Evolutionary conservation across 2,797 vertebrate species (phyloP).

Genomic region (Falco berigora): DNA sequence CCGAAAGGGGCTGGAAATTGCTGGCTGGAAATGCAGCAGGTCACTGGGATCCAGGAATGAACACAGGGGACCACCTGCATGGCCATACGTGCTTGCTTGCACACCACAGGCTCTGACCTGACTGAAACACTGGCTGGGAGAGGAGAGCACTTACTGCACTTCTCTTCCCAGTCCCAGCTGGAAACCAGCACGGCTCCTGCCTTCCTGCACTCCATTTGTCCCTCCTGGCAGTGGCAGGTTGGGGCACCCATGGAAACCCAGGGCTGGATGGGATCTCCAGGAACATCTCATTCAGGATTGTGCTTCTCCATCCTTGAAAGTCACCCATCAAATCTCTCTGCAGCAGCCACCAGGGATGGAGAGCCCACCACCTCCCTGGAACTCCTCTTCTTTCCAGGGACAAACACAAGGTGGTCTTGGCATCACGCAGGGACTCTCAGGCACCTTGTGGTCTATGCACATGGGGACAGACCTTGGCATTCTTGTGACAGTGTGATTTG

Average conservation of each 20-base stretch:
- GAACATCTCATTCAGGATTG: not conserved
- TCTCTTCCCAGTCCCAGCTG: not conserved
- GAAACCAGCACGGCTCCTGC: not conserved
- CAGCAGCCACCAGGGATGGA: rapidly evolving
- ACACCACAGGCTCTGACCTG: rapidly evolving
- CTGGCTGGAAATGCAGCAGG: not conserved
- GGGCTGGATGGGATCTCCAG: not conserved
- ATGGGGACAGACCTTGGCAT: not conserved
- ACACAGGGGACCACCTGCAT: not conserved
- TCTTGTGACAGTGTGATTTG: not conserved
- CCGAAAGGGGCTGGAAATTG: not conserved
- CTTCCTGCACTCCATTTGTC: not conserved
- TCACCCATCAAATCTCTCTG: not conserved
- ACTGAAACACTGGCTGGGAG: not conserved
- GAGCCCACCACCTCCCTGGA: not conserved
- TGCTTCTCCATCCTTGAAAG: not conserved
- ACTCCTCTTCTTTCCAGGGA: not conserved
- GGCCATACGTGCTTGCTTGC: rapidly evolving
- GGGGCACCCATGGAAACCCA: not conserved
- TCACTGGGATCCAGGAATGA: not conserved
- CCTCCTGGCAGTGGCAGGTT: not conserved
- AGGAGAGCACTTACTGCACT: not conserved
- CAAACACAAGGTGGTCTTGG: not conserved
- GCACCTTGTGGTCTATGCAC: not conserved
- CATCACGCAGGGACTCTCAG: not conserved